Percentiles rank a stretch among this genome's conserved stretches.
phyloP scores from a whole-genome alignment of 2,797 vertebrate genomes.

The Sebastes cheni region DNA sequence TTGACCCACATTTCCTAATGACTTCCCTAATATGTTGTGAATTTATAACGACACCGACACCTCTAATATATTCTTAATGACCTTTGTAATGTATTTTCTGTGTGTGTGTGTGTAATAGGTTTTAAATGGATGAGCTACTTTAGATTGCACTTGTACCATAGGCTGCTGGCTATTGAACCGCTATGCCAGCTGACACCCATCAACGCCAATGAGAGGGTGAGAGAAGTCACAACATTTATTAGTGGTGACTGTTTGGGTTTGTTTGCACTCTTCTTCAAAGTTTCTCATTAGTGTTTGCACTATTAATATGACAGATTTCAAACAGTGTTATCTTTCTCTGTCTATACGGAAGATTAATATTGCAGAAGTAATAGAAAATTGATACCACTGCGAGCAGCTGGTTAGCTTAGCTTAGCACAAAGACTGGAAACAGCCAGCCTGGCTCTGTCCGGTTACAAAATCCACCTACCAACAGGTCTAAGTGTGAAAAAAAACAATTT shows the following conservation, averaged over 20 bases:
- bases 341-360: too few relatives aligned
- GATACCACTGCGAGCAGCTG: too few relatives aligned
- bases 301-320: background rate
- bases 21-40: conserved; percentile 47
- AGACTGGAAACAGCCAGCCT: too few relatives aligned
- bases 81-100: conserved; percentile 27
- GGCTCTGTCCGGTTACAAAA: too few relatives aligned
- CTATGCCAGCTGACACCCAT: background rate
- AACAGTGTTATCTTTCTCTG: background rate
- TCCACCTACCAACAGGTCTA: too few relatives aligned
- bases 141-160: background rate
- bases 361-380: too few relatives aligned
- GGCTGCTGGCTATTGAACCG: conserved; percentile 10
- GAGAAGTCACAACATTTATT: background rate
- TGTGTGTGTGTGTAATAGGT: conserved; percentile 23
- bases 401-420: too few relatives aligned
- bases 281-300: background rate
- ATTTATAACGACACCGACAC: conserved; percentile 52
- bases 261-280: background rate
- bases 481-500: too few relatives aligned
- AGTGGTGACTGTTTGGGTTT: conserved; percentile 2
- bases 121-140: conserved; percentile 44
- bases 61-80: conserved; percentile 50
- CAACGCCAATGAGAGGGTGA: background rate
- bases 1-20: conserved; percentile 58